A percentile compares a stretch with the other conserved stretches of the same genome.
Conservation (phyloP, 2,797 vertebrate genomes). For the Artibeus lituratus region DNA sequence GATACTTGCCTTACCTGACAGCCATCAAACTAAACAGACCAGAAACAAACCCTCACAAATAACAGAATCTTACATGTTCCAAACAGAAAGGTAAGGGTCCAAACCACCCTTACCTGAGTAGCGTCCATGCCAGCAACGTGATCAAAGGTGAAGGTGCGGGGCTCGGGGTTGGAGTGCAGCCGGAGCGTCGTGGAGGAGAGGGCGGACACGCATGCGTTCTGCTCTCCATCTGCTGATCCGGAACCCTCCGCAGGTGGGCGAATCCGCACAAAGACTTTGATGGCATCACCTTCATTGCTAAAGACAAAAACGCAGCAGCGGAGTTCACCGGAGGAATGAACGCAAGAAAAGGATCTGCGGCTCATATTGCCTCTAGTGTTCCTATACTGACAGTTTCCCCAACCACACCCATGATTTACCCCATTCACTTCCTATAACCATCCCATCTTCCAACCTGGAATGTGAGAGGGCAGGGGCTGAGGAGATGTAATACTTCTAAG, state of each 20-base stretch:
- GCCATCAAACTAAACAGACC: not conserved
- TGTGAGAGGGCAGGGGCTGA: not conserved
- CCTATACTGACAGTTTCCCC: not conserved
- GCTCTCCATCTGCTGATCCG: slow-evolving; percentile 85
- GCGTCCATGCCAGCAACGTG: slow-evolving; percentile 92
- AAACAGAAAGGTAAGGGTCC: not conserved
- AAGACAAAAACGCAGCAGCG: not conserved
- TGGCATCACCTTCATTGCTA: slow-evolving; percentile 90
- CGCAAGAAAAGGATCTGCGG: not conserved
- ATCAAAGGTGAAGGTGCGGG: slow-evolving; percentile 94
- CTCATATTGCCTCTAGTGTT: not conserved
- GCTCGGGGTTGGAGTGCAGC: slow-evolving; percentile 94
- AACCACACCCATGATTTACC: not conserved
- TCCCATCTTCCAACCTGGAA: not conserved
- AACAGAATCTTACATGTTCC: not conserved
- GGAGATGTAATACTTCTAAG: not conserved
- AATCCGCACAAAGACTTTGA: slow-evolving; percentile 95
- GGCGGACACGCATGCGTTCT: slow-evolving; percentile 89
- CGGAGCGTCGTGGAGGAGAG: slow-evolving; percentile 90
- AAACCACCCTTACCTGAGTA: slow-evolving; percentile 87
- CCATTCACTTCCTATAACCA: not conserved
- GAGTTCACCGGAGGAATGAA: slow-evolving; percentile 25
- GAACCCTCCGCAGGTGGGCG: slow-evolving; percentile 88
- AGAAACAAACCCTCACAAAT: slow-evolving; percentile 21
- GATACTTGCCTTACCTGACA: not conserved